Evolutionary conservation across 2,888 invertebrate genomes (phyloP).

Genomic region (Diplazon laetatorius): DNA sequence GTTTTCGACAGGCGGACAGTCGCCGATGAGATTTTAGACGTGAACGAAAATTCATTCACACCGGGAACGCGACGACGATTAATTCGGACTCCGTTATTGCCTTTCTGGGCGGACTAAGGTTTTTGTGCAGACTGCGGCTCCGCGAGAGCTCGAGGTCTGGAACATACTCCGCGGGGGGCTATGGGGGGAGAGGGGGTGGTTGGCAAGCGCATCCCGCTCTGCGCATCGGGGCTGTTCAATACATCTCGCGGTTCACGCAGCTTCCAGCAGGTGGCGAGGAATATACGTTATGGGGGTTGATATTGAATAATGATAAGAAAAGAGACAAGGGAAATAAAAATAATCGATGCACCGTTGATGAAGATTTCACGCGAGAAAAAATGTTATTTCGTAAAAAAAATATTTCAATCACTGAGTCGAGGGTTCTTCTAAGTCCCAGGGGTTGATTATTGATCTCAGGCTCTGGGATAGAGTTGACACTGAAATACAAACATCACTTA

Average conservation of each 20-base stretch:
- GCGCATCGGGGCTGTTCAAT: conserved; percentile 82
- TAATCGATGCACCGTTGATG: no score
- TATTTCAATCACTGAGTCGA: no score
- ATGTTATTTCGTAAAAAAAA: no score
- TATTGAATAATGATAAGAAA: conserved; percentile 24
- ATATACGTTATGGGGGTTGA: conserved; percentile 37
- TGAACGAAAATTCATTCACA: conserved; percentile 35
- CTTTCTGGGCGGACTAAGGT: conserved; percentile 75
- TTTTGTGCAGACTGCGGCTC: conserved; percentile 80
- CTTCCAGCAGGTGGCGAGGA: conserved; percentile 81
- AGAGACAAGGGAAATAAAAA: no score
- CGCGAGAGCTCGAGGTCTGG: conserved; percentile 72
- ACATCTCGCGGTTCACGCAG: conserved; percentile 78
- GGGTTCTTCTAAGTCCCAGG: no score
- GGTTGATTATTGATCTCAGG: background rate
- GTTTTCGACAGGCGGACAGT: no score
- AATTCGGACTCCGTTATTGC: conserved; percentile 66
- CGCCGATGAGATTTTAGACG: background rate
- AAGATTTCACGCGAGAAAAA: background rate
- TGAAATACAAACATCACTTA: no score
- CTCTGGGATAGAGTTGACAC: background rate
- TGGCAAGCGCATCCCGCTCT: conserved; percentile 80
- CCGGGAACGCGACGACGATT: conserved; percentile 60
- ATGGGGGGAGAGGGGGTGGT: no score
- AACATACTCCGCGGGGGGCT: no score